Conservation (phyloP, 2,113 vertebrate genomes). For the Falco punctatus region DNA sequence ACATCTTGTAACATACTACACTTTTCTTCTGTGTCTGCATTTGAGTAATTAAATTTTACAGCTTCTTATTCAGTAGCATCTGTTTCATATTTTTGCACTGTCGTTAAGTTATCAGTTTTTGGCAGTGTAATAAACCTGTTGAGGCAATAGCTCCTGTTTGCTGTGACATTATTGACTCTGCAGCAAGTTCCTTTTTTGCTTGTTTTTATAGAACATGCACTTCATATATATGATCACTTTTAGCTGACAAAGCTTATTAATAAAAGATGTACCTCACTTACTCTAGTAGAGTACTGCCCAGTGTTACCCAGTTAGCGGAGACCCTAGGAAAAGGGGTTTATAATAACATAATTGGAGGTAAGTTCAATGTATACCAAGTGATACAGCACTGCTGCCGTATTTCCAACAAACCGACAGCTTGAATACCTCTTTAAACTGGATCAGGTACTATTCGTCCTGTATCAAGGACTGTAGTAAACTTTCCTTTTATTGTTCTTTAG, state of each 20-base stretch:
- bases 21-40: conserved; percentile 21
- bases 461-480: not conserved
- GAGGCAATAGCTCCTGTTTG: conserved; percentile 61
- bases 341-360: not conserved
- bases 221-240: not conserved
- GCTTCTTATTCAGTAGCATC: conserved; percentile 60
- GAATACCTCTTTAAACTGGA: not conserved
- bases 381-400: not conserved
- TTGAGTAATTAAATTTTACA: conserved; percentile 66
- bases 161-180: conserved; percentile 47
- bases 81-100: conserved; percentile 61
- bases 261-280: not conserved
- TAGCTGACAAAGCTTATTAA: not conserved
- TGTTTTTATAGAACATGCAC: not conserved
- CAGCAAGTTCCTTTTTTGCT: not conserved
- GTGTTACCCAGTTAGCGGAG: not conserved
- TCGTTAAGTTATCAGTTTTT: conserved; percentile 67
- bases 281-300: not conserved
- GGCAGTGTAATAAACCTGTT: conserved; percentile 33
- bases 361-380: not conserved
- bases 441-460: fast-evolving
- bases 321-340: not conserved
- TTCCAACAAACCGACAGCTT: not conserved
- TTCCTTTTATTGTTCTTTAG: not conserved
- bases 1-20: not conserved